These are phyloP conservation scores for Coenonympha arcania DNA, from an alignment of 2,888 invertebrate species.

Conservation along the genomic window DNA sequence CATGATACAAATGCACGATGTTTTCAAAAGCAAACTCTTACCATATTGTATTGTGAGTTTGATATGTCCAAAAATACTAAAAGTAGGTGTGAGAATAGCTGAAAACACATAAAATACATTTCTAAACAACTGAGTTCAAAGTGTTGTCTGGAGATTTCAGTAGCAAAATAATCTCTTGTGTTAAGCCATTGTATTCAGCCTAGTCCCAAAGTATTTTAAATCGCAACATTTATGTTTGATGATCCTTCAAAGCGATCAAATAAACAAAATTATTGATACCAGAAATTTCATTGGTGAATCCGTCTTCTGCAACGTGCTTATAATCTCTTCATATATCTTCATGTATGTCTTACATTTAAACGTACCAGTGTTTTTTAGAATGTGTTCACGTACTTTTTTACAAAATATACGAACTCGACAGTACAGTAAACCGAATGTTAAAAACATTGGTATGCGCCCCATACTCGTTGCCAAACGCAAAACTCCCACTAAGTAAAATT, in stretches of 20 bases:
- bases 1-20: neutral
- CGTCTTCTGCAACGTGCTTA: neutral
- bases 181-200: too few relatives aligned
- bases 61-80: neutral
- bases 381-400: neutral
- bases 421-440: neutral
- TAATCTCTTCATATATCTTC: neutral
- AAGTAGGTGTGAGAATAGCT: neutral
- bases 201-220: too few relatives aligned
- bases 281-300: constrained; percentile 2
- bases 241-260: neutral
- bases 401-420: constrained; percentile 4
- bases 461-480: neutral
- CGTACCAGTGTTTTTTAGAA: neutral
- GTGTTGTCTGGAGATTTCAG: too few relatives aligned
- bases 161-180: too few relatives aligned
- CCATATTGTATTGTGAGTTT: neutral
- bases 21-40: neutral
- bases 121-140: too few relatives aligned
- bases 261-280: neutral
- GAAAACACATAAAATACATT: neutral
- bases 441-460: neutral
- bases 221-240: too few relatives aligned
- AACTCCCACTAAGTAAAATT: neutral
- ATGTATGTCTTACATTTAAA: neutral